Base-by-base conservation (phyloP, 2,888 invertebrate genomes). In the Colostygia pectinataria region DNA sequence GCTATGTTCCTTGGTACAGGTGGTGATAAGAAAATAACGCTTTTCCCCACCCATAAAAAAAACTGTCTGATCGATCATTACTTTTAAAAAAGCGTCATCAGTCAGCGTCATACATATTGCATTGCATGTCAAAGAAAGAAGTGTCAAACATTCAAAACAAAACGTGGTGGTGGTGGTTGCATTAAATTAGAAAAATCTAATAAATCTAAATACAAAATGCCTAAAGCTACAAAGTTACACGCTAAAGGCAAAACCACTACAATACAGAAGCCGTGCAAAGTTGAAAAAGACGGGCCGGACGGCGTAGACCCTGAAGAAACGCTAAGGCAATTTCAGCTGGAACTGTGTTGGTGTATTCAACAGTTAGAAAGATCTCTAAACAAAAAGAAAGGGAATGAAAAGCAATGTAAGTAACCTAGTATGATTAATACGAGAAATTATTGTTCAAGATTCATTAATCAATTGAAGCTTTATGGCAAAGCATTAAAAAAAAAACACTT, bases 261-360 rank as follows among this genome's bases (percentile, higher is more conserved):
- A 4, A 69, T 88, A 12, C 87, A 89, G 59, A 90, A 90, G 55
- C 68, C 77, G 13, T 78, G 68, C 48, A 84, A 81, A 63, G 64
- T 71, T 7, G 80, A 82, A 36, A 79, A 74, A 57, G 77, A 77
- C 29, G 64, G 55, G 12, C 53, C 73, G 4, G 76, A 80, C 10
- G 67, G 66, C 34, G 59, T 55, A 14, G 78, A 83, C 44, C 76
- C 80, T 0, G 87, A 86, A 43, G 92, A 95, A 81, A 80, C 90
- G 0, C 87, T 92, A 53, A 87, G 92, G 73, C 93, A 93, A 71
- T 95, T 95, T 68, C 94, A 95, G 74, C 63, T 94, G n/a, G 95
- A 96, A 77, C 78, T 96, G 4, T 94, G 92, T 67, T 96, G 95
- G 95, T 96, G 95, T 69, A 93, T 95, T 61, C 94, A 95, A 62